Evolutionary conservation across 2,113 vertebrate genomes (phyloP), one percentile per base, ranked within the genome.

Genomic region (Porphyrio hochstetteri): DNA sequence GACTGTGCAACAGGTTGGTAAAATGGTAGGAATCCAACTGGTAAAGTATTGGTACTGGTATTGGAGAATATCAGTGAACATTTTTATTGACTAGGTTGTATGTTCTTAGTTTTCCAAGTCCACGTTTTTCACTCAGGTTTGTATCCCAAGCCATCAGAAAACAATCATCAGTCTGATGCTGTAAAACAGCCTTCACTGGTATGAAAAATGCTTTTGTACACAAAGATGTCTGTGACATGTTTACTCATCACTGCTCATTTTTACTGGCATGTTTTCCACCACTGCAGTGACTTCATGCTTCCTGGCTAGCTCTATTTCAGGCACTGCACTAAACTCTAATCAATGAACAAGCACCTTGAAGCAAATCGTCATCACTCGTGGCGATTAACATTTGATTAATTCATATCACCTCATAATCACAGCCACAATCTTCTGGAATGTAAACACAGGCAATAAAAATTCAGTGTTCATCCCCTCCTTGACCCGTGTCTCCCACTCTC

Each of bases 341-440:
- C 77, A 56, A 68, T 55, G 33, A 79, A 82, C 87, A 82, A 87
- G 25, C 31, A 92, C 48, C 92, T 84, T 75, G 69, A 84, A 92
- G 25, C 5, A 82, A 92, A 68, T 82, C 64, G 56, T 64, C 38
- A 29, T 55, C 0, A 0, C 15, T 67, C 5, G 0, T 64, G 42
- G 11, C 31, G 77, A 12, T 76, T 87, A 59, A 25, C 46, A 70
- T 63, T 77, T 67, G 46, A 60, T 82, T 87, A 78, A 52, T 59
- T 85, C n/a, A 25, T 92, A 78, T 85, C 36, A 27, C 15, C 8
- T 38, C 53, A n/a, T 12, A 65, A 61, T 74, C 29, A n/a, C 20
- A 36, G 40, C 13, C 3, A 53, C 14, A 82, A 46, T 78, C n/a
- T 82, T 75, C 28, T 87, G 31, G 70, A 59, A 44, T 60, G 59